Evolutionary conservation across 2,888 invertebrate genomes (phyloP), one percentile per base, ranked within the genome.

Genomic region (Prionchulus punctatus): DNA sequence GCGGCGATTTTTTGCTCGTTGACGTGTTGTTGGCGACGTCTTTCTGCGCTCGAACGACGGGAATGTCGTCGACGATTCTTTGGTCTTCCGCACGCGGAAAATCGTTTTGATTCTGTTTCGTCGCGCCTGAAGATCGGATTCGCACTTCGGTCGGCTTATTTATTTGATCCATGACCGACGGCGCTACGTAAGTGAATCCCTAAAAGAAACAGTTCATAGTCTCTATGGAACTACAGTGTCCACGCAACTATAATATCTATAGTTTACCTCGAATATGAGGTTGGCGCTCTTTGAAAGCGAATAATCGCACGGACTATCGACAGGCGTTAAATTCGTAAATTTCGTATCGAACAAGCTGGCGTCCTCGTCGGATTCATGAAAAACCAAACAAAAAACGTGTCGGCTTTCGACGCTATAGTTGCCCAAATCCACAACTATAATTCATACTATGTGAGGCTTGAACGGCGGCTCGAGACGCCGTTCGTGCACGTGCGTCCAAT

Each of bases 181-280:
- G 96, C 28, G 94, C 96, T 63, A 96, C 90, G 73, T 96, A 96
- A 15, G 96, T 94, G 76, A 98, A 98, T 64, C 96, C 96, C 89
- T 94, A 45, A 45, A 30, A 23, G 30, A 60, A 42, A n/a, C 3
- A 59, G 30, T 59, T 18, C 12, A 36, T 36, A 7, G 36, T 36
- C 18, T 36, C 36, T 36, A n/a, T n/a, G n/a, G n/a, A n/a, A n/a
- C n/a, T n/a, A n/a, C n/a, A n/a, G n/a, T n/a, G n/a, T n/a, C n/a
- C n/a, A n/a, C n/a, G n/a, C n/a, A n/a, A n/a, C n/a, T n/a, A n/a
- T n/a, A n/a, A n/a, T n/a, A n/a, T n/a, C n/a, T n/a, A n/a, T n/a
- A n/a, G n/a, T 76, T 76, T 76, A 91, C 92, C 81, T 90, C 83
- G 76, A 96, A 94, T 76, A 91, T 86, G 78, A 89, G 80, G 77